Evolutionary conservation across 2,888 invertebrate species (phyloP), one percentile per base, ranked within the genome.

Genomic region (Stenotaenia linearis): DNA sequence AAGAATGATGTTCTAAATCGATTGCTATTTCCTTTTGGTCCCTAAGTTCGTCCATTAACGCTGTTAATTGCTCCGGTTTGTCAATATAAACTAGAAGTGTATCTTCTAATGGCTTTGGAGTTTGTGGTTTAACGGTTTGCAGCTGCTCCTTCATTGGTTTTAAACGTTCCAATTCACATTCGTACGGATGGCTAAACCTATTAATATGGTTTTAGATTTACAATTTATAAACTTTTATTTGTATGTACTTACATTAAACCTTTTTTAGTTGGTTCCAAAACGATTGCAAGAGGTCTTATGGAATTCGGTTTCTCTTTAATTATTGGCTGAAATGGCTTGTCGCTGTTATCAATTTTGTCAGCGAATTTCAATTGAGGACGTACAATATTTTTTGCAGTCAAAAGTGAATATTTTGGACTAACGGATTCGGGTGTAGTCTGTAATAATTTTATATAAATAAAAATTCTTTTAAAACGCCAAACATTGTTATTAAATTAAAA

Each of bases 231-330:
- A 56, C 7, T 1, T 3, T 18, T 18, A 1, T 23, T 7, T 23
- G 23, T 23, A 21, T 7, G 25, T 78, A 80, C 82, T 81, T 80
- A 82, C 82, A 84, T 84, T 69, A 81, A 81, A 0, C 90, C 91
- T 25, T 89, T 87, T 1, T 91, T 91, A 80, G 89, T 89, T 84
- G 91, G 91, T 82, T 93, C 90, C 0, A 92, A 88, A 80, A 91
- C 89, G 79, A 95, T 86, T 0, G 93, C 91, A 10, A 96, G 87
- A 0, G 96, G 95, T 84, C 92, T 93, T 12, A 94, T 85, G 7
- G 93, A 92, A 87, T 98, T 94, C 0, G 96, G 97, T 85, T 98
- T 98, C 32, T 93, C 91, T 77, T 90, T 92, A 77, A 98, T 91
- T 83, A 90, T 90, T 0, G 97, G 97, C 77, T 91, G 88, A 90